Evolutionary conservation across 2,113 vertebrate species (phyloP), one percentile per base, ranked within the genome.

Genomic region (Percopsis transmontana): DNA sequence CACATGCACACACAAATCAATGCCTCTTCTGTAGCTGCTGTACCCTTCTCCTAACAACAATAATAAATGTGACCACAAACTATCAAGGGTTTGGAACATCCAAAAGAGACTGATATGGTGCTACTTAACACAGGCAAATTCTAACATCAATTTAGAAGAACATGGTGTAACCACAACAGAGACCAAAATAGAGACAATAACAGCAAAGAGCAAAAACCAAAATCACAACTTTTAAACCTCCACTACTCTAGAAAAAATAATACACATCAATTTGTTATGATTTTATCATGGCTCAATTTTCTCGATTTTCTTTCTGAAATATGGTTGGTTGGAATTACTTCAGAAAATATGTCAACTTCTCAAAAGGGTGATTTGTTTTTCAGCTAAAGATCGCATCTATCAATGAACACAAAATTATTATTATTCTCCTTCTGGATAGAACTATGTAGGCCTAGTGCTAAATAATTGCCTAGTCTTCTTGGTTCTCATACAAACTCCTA

Each of bases 301-400:
- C n/a, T n/a, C n/a, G n/a, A n/a, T n/a, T n/a, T n/a, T n/a, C n/a
- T n/a, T n/a, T n/a, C n/a, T n/a, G n/a, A n/a, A n/a, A n/a, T n/a
- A n/a, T n/a, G n/a, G 7, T 33, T 33, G 7, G 27, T 33, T 33
- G 7, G 27, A 33, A 33, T 2, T 3, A 5, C 88, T 64, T 89
- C 88, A 53, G 88, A 89, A 19, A 89, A 88, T 33, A 84, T 89
- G 86, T 89, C 88, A 33, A 33, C 8, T 33, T 33, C 5, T 33
- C 3, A 33, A 33, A 33, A 44, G 12, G 42, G 42, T 44, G 42
- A 12, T 44, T 44, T 14, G 2, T 48, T 6, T 48, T 18, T 1
- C 15, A 48, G 45, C 45, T n/a, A 2, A 48, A 15, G 42, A 15
- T 11, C 11, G 11, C 15, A 45, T 45, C 3, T 14, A 45, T 10